A percentile compares a stretch with the other conserved stretches of the same genome.
These are phyloP conservation scores for Chrysolina oricalcia DNA, from an alignment of 2,888 invertebrate genomes.

Conservation along the genomic window DNA sequence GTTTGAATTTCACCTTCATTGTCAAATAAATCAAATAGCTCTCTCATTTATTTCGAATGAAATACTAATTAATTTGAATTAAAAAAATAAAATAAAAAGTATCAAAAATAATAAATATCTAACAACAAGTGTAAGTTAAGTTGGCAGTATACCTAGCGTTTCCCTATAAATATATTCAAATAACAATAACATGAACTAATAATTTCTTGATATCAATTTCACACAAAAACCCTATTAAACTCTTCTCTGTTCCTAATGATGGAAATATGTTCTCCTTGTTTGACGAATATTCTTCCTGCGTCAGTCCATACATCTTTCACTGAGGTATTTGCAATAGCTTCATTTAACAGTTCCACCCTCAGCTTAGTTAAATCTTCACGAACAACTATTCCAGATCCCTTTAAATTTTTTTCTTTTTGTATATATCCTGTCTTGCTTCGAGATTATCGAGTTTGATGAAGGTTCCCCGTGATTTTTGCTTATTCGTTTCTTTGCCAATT, in stretches of 20 bases:
- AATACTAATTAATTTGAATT: neutral
- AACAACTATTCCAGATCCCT: neutral
- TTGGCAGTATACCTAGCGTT: neutral
- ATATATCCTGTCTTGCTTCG: too few relatives aligned
- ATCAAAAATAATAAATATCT: neutral
- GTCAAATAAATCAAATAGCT: neutral
- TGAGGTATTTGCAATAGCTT: too few relatives aligned
- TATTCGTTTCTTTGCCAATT: too few relatives aligned
- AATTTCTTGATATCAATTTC: neutral
- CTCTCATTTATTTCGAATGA: neutral
- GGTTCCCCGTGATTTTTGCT: too few relatives aligned
- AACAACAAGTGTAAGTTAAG: neutral
- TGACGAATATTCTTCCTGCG: neutral
- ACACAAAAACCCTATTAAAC: neutral
- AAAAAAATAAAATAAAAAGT: neutral
- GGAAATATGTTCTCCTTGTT: neutral
- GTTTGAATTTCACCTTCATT: too few relatives aligned
- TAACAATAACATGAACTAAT: neutral
- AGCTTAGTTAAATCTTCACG: neutral
- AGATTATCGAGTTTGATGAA: too few relatives aligned
- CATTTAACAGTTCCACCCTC: neutral
- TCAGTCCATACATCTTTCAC: neutral
- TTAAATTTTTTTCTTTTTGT: neutral
- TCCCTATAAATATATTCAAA: neutral
- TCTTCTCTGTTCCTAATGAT: neutral